Evolutionary conservation across 1,140 invertebrate genomes (phyloP), one percentile per base, ranked within the genome.

Genomic region (Drosophila oshimai): DNA sequence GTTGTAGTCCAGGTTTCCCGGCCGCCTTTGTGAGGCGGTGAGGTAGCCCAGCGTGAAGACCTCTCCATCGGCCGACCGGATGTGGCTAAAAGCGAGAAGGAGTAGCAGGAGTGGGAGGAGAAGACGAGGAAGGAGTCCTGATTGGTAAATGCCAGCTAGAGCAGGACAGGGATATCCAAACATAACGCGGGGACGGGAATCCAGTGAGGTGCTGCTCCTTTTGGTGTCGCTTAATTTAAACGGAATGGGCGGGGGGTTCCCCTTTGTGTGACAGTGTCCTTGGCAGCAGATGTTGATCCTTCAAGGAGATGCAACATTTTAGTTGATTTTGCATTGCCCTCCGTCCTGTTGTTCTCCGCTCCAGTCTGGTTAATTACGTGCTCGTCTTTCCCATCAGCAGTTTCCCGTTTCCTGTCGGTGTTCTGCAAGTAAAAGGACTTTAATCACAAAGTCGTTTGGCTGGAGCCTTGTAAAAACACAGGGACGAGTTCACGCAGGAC

Each of bases 1-100:
- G 36, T 94, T 93, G 90, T 97, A 97, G 74, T 94, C 94, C 29
- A 93, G 91, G 90, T 98, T 96, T 2, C 95, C 95, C 6, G 94
- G 94, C 33, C 93, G 92, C 34, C 96, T 91, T 73, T 95, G 94
- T 1, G 96, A 96, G 0, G 96, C 96, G 0, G 95, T 96, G 33
- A 96, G 91, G 87, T 96, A 96, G n/a, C 95, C 95, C 39, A 96
- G 90, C n/a, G 76, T 91, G 36, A 90, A 91, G 18, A 89, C 71
- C 39, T 91, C 90, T 12, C 77, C 89, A 72, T 75, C 42, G 46
- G 65, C 39, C 10, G 44, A 18, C 18, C 33, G 7, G 18, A 17
- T 7, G 44, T 36, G 51, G 28, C 6, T 34, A 6, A 55, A 2
- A 13, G 20, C 20, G 17, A 50, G 13, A 4, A 73, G 50, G 4